Evolutionary conservation across 2,888 invertebrate genomes (phyloP).

Genomic region (Nymphalis c-album): DNA sequence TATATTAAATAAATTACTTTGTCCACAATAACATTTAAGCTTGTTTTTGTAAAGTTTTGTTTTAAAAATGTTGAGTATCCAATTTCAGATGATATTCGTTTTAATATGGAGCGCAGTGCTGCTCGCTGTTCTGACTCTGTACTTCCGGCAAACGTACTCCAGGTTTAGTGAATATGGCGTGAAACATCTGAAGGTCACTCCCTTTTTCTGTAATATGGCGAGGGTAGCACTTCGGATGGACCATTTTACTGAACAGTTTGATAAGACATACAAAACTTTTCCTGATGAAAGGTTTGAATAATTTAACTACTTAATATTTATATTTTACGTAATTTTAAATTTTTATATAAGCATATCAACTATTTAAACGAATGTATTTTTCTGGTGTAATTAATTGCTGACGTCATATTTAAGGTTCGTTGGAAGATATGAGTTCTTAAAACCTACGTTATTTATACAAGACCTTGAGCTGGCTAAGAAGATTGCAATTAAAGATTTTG

Average conservation of each 20-base stretch:
- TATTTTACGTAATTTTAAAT: too few relatives aligned
- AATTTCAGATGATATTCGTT: too few relatives aligned
- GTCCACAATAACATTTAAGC: too few relatives aligned
- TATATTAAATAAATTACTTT: too few relatives aligned
- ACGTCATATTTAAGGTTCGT: slow-evolving; percentile 41
- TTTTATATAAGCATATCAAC: too few relatives aligned
- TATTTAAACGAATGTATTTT: neutral
- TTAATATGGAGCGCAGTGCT: slow-evolving; percentile 44
- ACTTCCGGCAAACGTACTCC: slow-evolving; percentile 44
- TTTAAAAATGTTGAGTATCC: too few relatives aligned
- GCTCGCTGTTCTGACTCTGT: slow-evolving; percentile 41
- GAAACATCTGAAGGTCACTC: slow-evolving; percentile 44
- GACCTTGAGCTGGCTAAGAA: slow-evolving; percentile 71
- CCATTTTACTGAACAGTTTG: slow-evolving; percentile 43
- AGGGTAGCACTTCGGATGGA: slow-evolving; percentile 34
- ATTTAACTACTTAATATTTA: neutral
- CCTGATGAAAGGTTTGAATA: slow-evolving; percentile 49
- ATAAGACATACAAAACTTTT: slow-evolving; percentile 46
- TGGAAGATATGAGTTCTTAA: slow-evolving; percentile 62
- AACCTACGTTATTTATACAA: slow-evolving; percentile 56
- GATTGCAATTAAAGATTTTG: slow-evolving; percentile 75
- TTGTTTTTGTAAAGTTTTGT: too few relatives aligned
- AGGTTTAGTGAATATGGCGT: slow-evolving; percentile 49
- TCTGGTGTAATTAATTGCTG: neutral
- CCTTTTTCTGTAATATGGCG: slow-evolving; percentile 51